Base-by-base conservation (phyloP, 2,888 invertebrate species). In the Hydraecia micacea region DNA sequence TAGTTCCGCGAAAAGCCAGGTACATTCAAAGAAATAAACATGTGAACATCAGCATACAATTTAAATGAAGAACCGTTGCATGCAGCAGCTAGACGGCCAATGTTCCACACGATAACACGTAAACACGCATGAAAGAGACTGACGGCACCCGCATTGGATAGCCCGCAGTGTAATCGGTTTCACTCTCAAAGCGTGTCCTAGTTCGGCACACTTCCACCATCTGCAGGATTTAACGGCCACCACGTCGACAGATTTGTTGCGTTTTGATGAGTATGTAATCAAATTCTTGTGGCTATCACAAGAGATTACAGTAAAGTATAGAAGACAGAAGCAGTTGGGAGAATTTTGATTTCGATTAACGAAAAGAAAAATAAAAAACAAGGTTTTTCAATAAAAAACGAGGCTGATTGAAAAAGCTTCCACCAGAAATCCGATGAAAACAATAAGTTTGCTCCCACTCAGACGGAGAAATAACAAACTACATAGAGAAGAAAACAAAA, bases 101-200 rank as follows among this genome's bases (percentile, higher is more conserved):
- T 79, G 80, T 84, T 80, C 69, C 77, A 74, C 77, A 73, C 81
- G 73, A 75, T 74, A 77, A 69, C 79, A 81, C 73, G 81, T 84
- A 81, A 89, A 88, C 84, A 88, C 66, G 73, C 84, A 71, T 88
- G 83, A 90, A 89, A 89, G 86, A 70, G 75, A 80, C 81, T 83
- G 87, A 83, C 77, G 79, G 77, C 83, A 86, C 86, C 84, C 86
- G 89, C 87, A 89, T 88, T 82, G 79, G 83, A 81, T 85, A 86
- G 80, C 84, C 82, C 84, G 88, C 89, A 88, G 85, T 83, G 81
- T 71, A 71, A 83, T 85, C 81, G 83, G 87, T 89, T 89, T 89
- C 88, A 86, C 91, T 89, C 86, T 91, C 89, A 92, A 90, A 91
- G 93, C 88, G 87, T 80, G 90, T 88, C 90, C 91, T 86, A 90